A percentile compares a stretch with the other conserved stretches of the same genome.
These are phyloP conservation scores for Andrena flavipes DNA, from an alignment of 2,888 invertebrate genomes.

Conservation along the genomic window DNA sequence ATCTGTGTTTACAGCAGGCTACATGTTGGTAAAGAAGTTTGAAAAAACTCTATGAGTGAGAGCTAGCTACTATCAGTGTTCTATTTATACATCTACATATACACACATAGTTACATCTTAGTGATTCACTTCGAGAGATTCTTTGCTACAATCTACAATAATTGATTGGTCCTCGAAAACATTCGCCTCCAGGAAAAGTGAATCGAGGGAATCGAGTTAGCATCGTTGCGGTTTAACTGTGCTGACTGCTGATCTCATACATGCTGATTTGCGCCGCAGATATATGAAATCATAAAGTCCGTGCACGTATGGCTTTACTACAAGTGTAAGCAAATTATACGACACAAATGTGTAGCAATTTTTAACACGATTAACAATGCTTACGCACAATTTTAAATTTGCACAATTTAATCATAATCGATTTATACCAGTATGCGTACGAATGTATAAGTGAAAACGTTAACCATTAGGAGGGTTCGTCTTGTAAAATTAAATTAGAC, in stretches of 20 bases:
- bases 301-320: conserved; percentile 12
- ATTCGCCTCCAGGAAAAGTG: conserved; percentile 6
- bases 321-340: conserved; percentile 46
- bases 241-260: neutral
- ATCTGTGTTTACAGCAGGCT: too few species aligned
- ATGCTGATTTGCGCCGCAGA: neutral
- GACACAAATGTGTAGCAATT: neutral
- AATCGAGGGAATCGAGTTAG: neutral
- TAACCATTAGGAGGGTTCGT: neutral
- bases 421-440: conserved; percentile 2
- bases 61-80: conserved; percentile 3
- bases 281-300: conserved; percentile 32
- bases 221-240: conserved; percentile 12
- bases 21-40: too few species aligned
- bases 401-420: neutral
- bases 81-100: conserved; percentile 2
- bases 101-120: neutral
- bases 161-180: conserved; percentile 51
- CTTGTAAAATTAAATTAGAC: conserved; percentile 15
- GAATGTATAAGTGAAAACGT: conserved; percentile 2
- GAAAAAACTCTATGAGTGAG: neutral
- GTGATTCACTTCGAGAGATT: conserved; percentile 22
- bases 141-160: conserved; percentile 9
- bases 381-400: conserved; percentile 14
- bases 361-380: conserved; percentile 25